These are phyloP conservation scores for Lutraria lutraria DNA, from an alignment of 2,888 invertebrate genomes.

Conservation along the genomic window DNA sequence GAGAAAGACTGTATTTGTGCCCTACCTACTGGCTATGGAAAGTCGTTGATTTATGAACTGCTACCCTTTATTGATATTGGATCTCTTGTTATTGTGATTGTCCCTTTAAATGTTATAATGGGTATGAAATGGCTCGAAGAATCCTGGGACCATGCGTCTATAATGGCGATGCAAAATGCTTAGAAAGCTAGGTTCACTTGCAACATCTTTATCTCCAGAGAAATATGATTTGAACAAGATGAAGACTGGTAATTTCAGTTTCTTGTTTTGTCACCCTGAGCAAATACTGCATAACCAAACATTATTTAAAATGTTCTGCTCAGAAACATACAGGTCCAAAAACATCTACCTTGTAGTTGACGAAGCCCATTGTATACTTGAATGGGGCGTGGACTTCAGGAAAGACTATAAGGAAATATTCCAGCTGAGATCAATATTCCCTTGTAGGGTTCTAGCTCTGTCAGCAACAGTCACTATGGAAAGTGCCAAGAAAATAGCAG, in stretches of 20 bases:
- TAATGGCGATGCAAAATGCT: not conserved
- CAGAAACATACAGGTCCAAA: not conserved
- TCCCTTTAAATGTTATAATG: constrained; percentile 44
- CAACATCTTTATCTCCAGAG: not conserved
- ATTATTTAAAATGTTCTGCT: not conserved
- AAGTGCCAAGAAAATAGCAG: not conserved
- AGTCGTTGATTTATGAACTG: constrained; percentile 40
- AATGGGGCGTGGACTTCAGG: constrained; percentile 42
- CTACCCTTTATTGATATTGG: constrained; percentile 32
- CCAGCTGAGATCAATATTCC: constrained; percentile 33
- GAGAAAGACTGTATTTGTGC: constrained; percentile 30
- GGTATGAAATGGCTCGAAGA: not conserved
- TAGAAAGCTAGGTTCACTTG: too few relatives aligned
- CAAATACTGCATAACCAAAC: constrained; percentile 2
- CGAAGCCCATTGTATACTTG: constrained; percentile 50
- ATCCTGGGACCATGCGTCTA: too few relatives aligned
- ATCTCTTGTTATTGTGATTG: constrained; percentile 27
- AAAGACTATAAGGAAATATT: constrained; percentile 14
- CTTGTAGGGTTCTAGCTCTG: constrained; percentile 17
- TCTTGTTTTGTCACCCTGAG: constrained; percentile 36
- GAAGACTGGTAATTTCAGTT: constrained; percentile 1
- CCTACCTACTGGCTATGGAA: constrained; percentile 44
- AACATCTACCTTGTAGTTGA: constrained; percentile 41
- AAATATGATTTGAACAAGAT: not conserved
- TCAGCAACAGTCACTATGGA: constrained; percentile 35